Percentiles rank a stretch among this genome's conserved stretches.
phyloP scores from a whole-genome alignment of 2,113 vertebrate genomes.

The Datnioides undecimradiatus region DNA sequence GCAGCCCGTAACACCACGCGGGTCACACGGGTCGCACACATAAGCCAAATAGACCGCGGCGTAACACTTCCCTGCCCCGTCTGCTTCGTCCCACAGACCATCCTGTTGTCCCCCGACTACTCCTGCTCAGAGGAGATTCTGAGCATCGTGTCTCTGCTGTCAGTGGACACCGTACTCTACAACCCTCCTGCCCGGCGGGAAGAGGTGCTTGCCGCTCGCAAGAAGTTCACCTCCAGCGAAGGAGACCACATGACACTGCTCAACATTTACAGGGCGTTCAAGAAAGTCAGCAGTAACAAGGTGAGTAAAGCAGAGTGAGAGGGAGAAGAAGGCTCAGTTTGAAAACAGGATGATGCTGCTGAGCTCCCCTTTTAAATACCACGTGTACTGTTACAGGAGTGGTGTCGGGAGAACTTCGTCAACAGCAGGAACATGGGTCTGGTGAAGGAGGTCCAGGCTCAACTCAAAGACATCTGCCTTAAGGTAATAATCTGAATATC shows the following conservation, averaged over 20 bases:
- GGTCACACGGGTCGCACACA: background rate
- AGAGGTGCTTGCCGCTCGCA: constrained; percentile 89
- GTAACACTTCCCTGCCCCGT: background rate
- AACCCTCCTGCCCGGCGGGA: constrained; percentile 91
- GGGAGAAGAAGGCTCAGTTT: background rate
- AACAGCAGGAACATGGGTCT: constrained; percentile 95
- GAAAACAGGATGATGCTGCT: rapidly evolving
- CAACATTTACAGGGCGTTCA: constrained; percentile 92
- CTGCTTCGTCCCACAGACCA: constrained; percentile 83
- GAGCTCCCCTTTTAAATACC: background rate
- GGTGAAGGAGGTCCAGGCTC: constrained; percentile 91
- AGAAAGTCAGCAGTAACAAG: constrained; percentile 89
- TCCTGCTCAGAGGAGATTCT: constrained; percentile 94
- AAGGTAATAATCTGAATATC: constrained; percentile 86
- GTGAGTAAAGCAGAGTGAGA: constrained; percentile 66
- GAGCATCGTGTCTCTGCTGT: constrained; percentile 92
- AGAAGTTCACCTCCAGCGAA: constrained; percentile 93
- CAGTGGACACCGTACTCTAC: constrained; percentile 93
- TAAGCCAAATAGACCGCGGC: background rate
- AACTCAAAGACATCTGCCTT: constrained; percentile 93
- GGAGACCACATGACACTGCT: constrained; percentile 96
- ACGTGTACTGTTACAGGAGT: constrained; percentile 85
- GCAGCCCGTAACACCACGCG: background rate
- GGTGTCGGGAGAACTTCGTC: constrained; percentile 97
- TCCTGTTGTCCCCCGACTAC: constrained; percentile 92